These are phyloP conservation scores for Megastigmus dorsalis DNA, from an alignment of 2,888 invertebrate species.

Conservation along the genomic window DNA sequence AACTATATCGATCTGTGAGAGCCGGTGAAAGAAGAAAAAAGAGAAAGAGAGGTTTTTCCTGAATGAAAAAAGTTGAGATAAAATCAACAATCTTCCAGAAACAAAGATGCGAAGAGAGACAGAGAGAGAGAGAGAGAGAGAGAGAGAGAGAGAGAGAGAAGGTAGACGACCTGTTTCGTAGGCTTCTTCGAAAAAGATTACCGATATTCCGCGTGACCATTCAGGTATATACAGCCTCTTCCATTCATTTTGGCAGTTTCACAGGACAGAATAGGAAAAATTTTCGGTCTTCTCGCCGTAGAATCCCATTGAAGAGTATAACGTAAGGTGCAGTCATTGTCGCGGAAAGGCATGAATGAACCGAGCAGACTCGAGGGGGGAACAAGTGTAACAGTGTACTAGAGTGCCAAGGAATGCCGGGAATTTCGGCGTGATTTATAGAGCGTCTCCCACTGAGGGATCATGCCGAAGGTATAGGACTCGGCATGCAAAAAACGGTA, in stretches of 20 bases:
- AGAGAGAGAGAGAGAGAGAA: too few species aligned
- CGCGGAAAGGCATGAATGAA: constrained; percentile 68
- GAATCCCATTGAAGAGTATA: constrained; percentile 56
- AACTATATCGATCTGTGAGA: neutral
- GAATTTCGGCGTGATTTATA: constrained; percentile 68
- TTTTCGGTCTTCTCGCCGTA: constrained; percentile 44
- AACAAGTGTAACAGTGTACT: constrained; percentile 70
- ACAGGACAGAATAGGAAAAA: constrained; percentile 56
- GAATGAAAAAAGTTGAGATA: constrained; percentile 60
- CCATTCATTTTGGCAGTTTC: constrained; percentile 55
- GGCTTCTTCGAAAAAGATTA: constrained; percentile 46
- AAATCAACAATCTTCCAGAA: constrained; percentile 66
- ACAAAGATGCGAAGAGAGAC: constrained; percentile 53
- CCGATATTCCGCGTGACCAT: constrained; percentile 56
- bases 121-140: too few species aligned
- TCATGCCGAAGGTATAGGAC: too few species aligned
- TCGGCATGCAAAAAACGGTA: constrained; percentile 27
- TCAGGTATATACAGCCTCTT: constrained; percentile 38
- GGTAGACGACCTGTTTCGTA: neutral
- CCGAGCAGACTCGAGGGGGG: constrained; percentile 51
- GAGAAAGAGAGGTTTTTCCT: too few species aligned
- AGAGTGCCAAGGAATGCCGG: constrained; percentile 64
- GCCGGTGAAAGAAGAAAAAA: neutral
- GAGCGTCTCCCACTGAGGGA: neutral
- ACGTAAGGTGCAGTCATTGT: constrained; percentile 72